Base-by-base conservation (phyloP, 2,888 invertebrate species). In the Epinotia bilunana region DNA sequence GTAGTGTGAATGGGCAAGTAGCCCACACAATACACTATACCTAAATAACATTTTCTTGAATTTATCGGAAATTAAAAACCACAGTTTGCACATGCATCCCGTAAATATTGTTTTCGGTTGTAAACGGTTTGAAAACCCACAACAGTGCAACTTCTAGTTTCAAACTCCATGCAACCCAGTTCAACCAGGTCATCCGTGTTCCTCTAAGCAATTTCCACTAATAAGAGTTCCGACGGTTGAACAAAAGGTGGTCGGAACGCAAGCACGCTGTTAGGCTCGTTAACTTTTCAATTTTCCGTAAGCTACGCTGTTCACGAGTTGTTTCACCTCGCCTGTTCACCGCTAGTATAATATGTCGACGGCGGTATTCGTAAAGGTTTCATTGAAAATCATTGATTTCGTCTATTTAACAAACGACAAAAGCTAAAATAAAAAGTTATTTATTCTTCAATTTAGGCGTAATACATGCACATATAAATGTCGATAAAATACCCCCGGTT, bases 251-350 rank as follows among this genome's bases (percentile, higher is more conserved):
- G 89, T 87, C 81, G 87, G 82, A 86, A 86, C 88, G 85, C 87
- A 83, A 85, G 85, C 86, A 53, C 55, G 85, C 82, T 87, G 86
- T 90, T 90, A 89, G 90, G 91, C 92, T 91, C 90, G 91, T 92
- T 92, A 92, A 90, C 91, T 91, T 92, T 92, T 92, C 91, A 92
- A 92, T 92, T 92, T 92, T 90, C 91, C 85, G 84, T 88, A 88
- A 87, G 90, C 87, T n/a, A 12, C 2, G 53, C 53, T 53, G n/a
- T 53, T 53, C 53, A n/a, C 53, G 2, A 53, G 4, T 16, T 49
- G 16, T 49, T 49, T 16, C 16, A 49, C 49, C 13, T 49, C 16
- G 16, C 49, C 13, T 5, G 13, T 5, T 49, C 16, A 49, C 49
- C 16, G 0, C 13, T 49, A 49, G 11, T 43, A 43, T 43, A 43